Percentiles rank a stretch among this genome's conserved stretches.
Evolutionary conservation across 2,888 invertebrate species (phyloP).

Genomic region (Lasioglossum figueresi): DNA sequence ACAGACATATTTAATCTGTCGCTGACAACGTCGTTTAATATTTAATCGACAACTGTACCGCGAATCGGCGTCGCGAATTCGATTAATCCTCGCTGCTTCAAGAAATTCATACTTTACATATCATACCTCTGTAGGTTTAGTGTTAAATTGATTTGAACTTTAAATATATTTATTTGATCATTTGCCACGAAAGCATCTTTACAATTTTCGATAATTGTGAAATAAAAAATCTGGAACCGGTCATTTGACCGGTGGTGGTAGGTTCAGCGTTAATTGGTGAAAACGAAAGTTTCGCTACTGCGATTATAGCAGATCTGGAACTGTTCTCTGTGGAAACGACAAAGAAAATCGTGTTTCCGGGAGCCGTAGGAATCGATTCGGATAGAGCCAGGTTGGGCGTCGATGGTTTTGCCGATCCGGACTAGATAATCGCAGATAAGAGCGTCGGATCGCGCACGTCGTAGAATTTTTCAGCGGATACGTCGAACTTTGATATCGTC

Average conservation of each 20-base stretch:
- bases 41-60: neutral
- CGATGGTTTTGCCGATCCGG: neutral
- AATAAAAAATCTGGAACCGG: too few species aligned
- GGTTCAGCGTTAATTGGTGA: too few species aligned
- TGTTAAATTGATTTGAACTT: too few species aligned
- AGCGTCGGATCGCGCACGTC: neutral
- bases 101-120: too few species aligned
- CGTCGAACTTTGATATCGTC: constrained; percentile 40
- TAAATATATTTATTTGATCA: too few species aligned
- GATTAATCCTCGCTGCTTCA: neutral
- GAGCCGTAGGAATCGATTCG: neutral
- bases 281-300: too few species aligned
- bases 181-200: too few species aligned
- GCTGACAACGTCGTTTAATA: neutral
- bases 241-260: too few species aligned
- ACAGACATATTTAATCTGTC: neutral
- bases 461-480: constrained; percentile 15
- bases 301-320: neutral
- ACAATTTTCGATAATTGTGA: too few species aligned
- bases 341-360: neutral
- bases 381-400: neutral
- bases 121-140: too few species aligned
- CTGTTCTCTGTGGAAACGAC: neutral
- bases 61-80: neutral
- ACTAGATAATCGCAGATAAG: constrained; percentile 7